Base-by-base conservation (phyloP, 2,888 invertebrate species). In the Crocallis elinguaria region DNA sequence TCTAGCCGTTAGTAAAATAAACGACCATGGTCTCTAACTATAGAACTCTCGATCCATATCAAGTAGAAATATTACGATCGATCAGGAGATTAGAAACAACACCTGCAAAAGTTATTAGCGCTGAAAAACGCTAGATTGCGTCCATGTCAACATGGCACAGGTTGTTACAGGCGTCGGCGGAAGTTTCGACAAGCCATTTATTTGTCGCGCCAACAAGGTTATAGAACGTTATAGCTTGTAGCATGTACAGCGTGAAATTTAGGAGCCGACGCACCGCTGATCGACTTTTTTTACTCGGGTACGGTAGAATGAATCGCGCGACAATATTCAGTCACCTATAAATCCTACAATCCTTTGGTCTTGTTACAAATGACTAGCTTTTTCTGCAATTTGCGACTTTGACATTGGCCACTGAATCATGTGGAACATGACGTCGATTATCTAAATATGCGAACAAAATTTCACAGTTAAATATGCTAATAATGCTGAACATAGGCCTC, bases 111-210 rank as follows among this genome's bases (percentile, higher is more conserved):
- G 42, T 42, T 46, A 46, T 42, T 42, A 42, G 37, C 16, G 16
- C 12, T 42, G 42, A 42, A 42, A 52, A 52, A 42, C 36, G 42
- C 14, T 52, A 52, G 46, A 46, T 42, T 46, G 42, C 41, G 21
- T 36, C 30, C 23, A 33, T 37, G 36, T 43, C 42, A 42, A 36
- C 46, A 29, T 37, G 43, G 42, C 37, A 37, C 43, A 38, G 48
- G 42, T 38, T 53, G 46, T 46, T 37, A 46, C 42, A 42, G 30
- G 44, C 51, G 43, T 30, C 49, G 12, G 32, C 46, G 41, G 53
- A 53, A 53, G 48, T 53, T 53, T 53, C 53, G 53, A 53, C 46
- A 48, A 37, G 53, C 53, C 53, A 53, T 53, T 53, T 43, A 43
- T 53, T 48, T 43, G 42, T 37, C 53, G 43, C 42, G 17, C 46